phyloP scores from a whole-genome alignment of 2,888 invertebrate species.

The Phlogophora meticulosa region DNA sequence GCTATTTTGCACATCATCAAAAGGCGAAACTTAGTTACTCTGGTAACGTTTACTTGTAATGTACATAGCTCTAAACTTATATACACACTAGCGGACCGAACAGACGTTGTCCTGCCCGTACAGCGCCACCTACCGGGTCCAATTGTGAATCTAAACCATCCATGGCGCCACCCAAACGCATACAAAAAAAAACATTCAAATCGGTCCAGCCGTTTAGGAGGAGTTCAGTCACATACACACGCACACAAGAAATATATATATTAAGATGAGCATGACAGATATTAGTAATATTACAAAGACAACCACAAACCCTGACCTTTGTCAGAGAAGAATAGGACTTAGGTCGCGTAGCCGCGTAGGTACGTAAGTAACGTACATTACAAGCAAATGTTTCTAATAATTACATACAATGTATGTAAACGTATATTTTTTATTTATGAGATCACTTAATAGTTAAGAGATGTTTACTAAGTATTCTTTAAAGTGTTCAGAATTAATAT shows the following conservation, averaged over 20 bases:
- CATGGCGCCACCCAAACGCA: no score
- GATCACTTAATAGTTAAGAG: conserved; percentile 52
- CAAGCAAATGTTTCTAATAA: conserved; percentile 46
- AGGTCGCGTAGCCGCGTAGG: conserved; percentile 2
- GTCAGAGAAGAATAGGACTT: conserved; percentile 12
- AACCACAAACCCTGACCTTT: conserved; percentile 38
- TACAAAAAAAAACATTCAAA: no score
- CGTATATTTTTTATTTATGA: conserved; percentile 52
- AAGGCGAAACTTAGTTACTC: conserved; percentile 14
- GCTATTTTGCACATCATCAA: conserved; percentile 19
- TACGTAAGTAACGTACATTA: conserved; percentile 34
- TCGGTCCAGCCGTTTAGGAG: no score
- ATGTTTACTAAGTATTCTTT: conserved; percentile 62
- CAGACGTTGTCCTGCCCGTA: no score
- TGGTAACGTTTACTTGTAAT: conserved; percentile 47
- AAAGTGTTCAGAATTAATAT: conserved; percentile 65
- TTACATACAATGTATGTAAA: conserved; percentile 65
- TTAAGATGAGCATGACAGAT: conserved; percentile 10
- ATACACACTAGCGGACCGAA: no score
- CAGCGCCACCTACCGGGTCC: no score
- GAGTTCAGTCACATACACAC: no score
- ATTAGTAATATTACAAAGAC: conserved; percentile 19
- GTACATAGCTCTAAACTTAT: conserved; percentile 14
- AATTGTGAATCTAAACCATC: no score
- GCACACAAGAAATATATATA: no score